phyloP scores from a whole-genome alignment of 2,113 vertebrate genomes.

The Eubucco bourcierii region DNA sequence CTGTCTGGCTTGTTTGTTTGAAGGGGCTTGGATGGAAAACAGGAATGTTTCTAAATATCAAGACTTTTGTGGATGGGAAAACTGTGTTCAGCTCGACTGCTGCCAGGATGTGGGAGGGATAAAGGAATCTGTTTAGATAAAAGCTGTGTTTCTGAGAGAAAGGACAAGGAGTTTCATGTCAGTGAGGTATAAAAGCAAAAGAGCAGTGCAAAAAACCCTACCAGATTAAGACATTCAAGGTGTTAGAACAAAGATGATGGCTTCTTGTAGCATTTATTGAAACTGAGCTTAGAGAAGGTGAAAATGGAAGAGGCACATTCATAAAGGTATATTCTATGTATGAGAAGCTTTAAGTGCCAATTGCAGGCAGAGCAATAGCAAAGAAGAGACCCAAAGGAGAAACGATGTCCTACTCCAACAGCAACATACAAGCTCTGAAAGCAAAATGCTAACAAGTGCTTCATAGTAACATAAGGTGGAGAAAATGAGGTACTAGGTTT shows the following conservation, averaged over 20 bases:
- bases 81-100: background rate
- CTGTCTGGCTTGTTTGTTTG: background rate
- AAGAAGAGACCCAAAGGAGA: background rate
- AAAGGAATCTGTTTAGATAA: background rate
- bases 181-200: background rate
- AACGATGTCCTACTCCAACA: background rate
- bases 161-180: background rate
- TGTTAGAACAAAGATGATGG: background rate
- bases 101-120: background rate
- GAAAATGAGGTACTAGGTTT: background rate
- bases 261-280: background rate
- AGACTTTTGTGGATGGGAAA: background rate
- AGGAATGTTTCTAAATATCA: slow-evolving; percentile 1
- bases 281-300: background rate
- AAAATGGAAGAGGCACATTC: background rate
- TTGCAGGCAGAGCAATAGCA: background rate
- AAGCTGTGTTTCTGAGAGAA: background rate
- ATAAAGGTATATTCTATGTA: background rate
- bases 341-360: background rate
- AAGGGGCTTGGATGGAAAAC: background rate
- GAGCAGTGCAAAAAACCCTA: background rate
- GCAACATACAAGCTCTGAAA: background rate
- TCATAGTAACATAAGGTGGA: background rate
- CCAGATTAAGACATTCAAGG: background rate
- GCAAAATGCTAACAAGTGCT: background rate